These are phyloP conservation scores for Cacajao melanocephalus DNA, from an alignment of 2,797 vertebrate species.

Conservation along the genomic window DNA sequence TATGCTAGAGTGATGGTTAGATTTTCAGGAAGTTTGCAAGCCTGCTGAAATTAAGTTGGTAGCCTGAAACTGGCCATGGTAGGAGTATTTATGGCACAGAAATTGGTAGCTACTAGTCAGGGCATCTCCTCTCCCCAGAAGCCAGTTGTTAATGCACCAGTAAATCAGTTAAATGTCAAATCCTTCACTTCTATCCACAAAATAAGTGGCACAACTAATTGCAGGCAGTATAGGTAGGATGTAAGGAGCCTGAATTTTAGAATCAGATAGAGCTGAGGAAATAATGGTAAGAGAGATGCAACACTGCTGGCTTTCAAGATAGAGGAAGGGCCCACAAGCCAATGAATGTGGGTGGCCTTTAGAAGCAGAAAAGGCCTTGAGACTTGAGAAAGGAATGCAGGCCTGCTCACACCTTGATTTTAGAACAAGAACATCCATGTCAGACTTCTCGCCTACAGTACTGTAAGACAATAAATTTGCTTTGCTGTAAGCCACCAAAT, in stretches of 20 bases:
- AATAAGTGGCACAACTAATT: neutral
- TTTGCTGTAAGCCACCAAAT: neutral
- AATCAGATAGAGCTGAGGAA: neutral
- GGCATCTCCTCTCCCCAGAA: neutral
- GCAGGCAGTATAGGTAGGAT: neutral
- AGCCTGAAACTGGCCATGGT: neutral
- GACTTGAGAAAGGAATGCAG: neutral
- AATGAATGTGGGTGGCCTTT: neutral
- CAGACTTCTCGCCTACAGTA: neutral
- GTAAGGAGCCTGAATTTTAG: neutral
- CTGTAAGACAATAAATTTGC: neutral
- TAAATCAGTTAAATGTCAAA: neutral
- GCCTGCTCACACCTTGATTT: neutral
- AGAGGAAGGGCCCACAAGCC: neutral
- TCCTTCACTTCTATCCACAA: neutral
- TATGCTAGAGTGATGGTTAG: neutral
- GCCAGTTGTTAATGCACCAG: neutral
- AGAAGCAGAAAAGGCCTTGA: neutral
- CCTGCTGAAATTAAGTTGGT: conserved; percentile 30
- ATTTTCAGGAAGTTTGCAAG: neutral
- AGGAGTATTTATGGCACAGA: conserved; percentile 14
- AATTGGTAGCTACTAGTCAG: neutral
- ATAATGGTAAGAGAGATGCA: neutral
- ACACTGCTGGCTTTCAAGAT: neutral
- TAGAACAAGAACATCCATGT: neutral